These are phyloP conservation scores for Polyploca ridens DNA, from an alignment of 2,888 invertebrate species.

Conservation along the genomic window DNA sequence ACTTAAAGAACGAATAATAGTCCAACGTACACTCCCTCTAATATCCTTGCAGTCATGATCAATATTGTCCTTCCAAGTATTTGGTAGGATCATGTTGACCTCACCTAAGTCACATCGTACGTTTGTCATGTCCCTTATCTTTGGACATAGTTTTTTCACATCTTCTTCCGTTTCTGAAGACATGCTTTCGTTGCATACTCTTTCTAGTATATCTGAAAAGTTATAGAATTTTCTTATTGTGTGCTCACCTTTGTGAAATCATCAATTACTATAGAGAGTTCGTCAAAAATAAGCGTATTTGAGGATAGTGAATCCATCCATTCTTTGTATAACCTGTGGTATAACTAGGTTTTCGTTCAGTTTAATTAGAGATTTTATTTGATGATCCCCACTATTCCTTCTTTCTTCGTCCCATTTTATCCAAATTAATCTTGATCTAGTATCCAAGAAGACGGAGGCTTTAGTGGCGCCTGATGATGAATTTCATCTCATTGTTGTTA, in stretches of 20 bases:
- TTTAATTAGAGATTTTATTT: no score
- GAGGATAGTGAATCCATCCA: no score
- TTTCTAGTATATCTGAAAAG: conserved; percentile 59
- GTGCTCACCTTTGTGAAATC: no score
- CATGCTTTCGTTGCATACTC: conserved; percentile 66
- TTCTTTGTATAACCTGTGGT: no score
- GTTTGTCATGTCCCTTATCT: conserved; percentile 63
- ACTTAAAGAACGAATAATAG: no score
- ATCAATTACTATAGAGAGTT: no score
- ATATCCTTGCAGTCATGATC: conserved; percentile 75
- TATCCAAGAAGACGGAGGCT: conserved; percentile 73
- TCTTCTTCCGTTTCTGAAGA: conserved; percentile 75
- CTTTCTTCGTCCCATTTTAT: no score
- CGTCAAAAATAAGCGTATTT: no score
- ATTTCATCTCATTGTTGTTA: conserved; percentile 75
- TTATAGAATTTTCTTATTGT: no score
- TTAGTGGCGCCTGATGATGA: conserved; percentile 74
- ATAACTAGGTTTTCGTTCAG: no score
- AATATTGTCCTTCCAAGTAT: conserved; percentile 77
- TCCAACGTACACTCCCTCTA: conserved; percentile 55
- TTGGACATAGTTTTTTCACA: conserved; percentile 59
- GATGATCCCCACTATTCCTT: no score
- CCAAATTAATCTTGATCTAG: conserved; percentile 32
- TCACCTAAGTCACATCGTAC: conserved; percentile 66
- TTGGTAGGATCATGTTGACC: conserved; percentile 60